Conservation (phyloP, 2,113 vertebrate genomes). For the Ictalurus furcatus region DNA sequence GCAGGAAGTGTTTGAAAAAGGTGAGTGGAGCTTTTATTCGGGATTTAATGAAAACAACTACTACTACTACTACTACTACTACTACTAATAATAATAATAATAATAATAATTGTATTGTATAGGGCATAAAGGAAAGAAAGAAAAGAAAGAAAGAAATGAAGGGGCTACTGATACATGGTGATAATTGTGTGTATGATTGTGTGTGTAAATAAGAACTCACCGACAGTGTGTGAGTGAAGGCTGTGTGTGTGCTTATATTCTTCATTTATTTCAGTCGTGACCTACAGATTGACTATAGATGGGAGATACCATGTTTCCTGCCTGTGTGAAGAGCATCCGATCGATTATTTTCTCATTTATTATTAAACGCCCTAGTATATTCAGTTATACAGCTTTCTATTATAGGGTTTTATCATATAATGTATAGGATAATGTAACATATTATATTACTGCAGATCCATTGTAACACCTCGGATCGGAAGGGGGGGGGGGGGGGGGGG, state of each 20-base stretch:
- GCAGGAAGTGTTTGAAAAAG: constrained; percentile 50
- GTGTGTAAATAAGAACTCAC: neutral
- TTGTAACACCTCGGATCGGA: neutral
- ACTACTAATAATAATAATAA: neutral
- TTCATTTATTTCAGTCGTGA: constrained; percentile 12
- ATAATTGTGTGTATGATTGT: neutral
- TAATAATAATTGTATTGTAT: neutral
- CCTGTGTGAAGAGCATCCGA: neutral
- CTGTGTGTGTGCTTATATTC: neutral
- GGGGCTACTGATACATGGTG: neutral
- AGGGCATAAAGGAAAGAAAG: neutral
- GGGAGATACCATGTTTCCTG: constrained; percentile 2
- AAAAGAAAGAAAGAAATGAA: neutral
- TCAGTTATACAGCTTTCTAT: neutral
- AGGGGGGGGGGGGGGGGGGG: neutral
- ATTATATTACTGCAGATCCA: neutral
- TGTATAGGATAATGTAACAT: neutral
- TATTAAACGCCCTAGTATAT: neutral
- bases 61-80: neutral
- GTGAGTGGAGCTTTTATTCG: neutral
- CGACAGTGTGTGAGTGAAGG: no score
- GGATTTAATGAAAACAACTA: neutral
- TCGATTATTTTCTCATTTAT: neutral
- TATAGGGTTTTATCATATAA: neutral
- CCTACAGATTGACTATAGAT: neutral